These are phyloP conservation scores for Pygathrix nemaeus DNA, from an alignment of 2,113 vertebrate species.

Conservation along the genomic window DNA sequence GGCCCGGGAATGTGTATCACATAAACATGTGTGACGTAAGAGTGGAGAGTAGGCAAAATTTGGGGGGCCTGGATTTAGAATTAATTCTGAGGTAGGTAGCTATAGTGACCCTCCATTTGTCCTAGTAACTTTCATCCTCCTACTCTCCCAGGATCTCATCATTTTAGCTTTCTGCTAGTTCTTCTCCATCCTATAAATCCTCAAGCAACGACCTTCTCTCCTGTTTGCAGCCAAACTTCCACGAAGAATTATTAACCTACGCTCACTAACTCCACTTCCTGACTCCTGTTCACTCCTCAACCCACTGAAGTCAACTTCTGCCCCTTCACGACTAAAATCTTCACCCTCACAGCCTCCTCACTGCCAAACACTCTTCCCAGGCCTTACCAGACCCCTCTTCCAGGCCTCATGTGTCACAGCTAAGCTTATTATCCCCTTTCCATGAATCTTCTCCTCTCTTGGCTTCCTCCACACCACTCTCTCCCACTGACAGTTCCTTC, in stretches of 20 bases:
- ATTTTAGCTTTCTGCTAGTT: background rate
- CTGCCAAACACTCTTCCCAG: background rate
- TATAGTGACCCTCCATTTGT: background rate
- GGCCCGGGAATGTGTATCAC: too few species aligned
- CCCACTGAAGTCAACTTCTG: background rate
- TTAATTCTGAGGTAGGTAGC: background rate
- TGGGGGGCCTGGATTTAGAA: background rate
- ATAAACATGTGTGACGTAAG: fast-evolving
- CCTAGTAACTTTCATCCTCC: background rate
- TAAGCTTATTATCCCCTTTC: background rate
- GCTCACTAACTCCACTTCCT: background rate
- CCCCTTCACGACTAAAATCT: background rate
- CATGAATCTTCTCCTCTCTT: background rate
- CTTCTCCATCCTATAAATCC: background rate
- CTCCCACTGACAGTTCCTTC: background rate
- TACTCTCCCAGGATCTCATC: background rate
- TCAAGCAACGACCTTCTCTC: background rate
- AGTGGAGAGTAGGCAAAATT: background rate
- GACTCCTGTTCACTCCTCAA: background rate
- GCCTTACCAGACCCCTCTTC: background rate
- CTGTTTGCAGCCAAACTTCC: background rate
- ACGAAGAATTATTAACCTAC: background rate
- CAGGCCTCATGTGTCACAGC: background rate
- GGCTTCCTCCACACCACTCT: background rate
- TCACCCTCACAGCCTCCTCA: background rate